Conservation (phyloP, 2,888 invertebrate species). For the Aphodius sticticus region DNA sequence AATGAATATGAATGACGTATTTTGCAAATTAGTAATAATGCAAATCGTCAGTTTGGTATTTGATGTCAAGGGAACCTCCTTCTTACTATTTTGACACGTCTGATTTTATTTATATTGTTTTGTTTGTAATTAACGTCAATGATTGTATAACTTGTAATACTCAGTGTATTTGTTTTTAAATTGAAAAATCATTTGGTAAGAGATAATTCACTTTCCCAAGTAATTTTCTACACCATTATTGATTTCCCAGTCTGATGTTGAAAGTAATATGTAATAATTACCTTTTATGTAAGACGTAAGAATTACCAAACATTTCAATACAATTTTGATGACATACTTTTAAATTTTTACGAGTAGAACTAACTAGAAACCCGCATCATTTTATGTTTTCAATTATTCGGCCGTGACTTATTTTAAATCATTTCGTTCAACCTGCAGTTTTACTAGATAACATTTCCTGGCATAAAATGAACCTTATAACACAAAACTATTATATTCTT, state of each 20-base stretch:
- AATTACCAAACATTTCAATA: neutral
- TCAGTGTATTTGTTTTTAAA: neutral
- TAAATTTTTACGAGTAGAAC: neutral
- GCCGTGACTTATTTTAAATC: neutral
- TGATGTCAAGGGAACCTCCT: neutral
- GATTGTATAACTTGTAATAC: neutral
- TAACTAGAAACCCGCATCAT: neutral
- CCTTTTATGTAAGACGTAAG: too few species aligned
- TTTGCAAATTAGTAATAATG: neutral
- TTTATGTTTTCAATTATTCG: neutral
- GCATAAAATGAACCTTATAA: neutral
- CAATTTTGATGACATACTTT: neutral
- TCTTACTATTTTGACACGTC: neutral
- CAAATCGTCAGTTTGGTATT: neutral
- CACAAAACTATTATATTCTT: neutral
- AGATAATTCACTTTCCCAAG: neutral
- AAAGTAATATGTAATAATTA: too few species aligned
- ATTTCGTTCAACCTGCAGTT: neutral
- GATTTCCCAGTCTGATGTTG: neutral
- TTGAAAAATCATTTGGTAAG: neutral
- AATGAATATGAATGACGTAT: neutral
- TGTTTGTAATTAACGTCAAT: too few species aligned
- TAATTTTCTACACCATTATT: neutral
- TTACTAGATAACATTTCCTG: neutral
- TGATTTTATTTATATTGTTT: too few species aligned